A percentile compares a stretch with the other conserved stretches of the same genome.
These are phyloP conservation scores for Zaprionus ghesquierei DNA, from an alignment of 1,140 invertebrate genomes.

Conservation along the genomic window DNA sequence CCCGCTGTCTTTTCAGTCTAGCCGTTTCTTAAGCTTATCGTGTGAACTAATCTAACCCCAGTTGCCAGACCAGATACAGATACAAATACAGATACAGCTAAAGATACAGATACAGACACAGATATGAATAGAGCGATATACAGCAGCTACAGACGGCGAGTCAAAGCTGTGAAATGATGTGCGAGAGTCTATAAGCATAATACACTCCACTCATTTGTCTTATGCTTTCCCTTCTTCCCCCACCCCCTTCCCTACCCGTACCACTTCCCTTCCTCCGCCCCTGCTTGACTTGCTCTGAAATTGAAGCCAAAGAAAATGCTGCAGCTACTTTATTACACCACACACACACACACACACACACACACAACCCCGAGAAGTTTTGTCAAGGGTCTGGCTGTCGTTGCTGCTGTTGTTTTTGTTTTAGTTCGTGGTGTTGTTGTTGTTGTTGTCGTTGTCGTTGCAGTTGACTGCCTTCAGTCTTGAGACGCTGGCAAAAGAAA, in stretches of 20 bases:
- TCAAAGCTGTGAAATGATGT: conserved; percentile 66
- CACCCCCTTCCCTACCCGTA: not conserved
- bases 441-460: conserved; percentile 32
- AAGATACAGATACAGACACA: not conserved
- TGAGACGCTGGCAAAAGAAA: conserved; percentile 62
- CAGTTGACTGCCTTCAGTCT: conserved; percentile 65
- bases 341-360: conserved; percentile 29
- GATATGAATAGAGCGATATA: too few species aligned
- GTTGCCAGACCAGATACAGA: not conserved
- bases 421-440: not conserved
- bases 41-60: conserved; percentile 72
- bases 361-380: conserved; percentile 44
- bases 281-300: conserved; percentile 51
- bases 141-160: conserved; percentile 1
- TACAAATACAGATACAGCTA: not conserved
- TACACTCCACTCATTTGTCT: conserved; percentile 28
- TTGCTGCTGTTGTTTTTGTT: not conserved
- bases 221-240: not conserved
- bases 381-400: conserved; percentile 39
- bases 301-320: conserved; percentile 68
- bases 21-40: conserved; percentile 67
- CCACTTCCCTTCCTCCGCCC: not conserved
- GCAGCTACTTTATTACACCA: conserved; percentile 71
- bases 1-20: not conserved
- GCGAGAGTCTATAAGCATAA: conserved; percentile 72